A percentile compares a stretch with the other conserved stretches of the same genome.
Conservation (phyloP, 2,888 invertebrate genomes). For the Sclerodermus sp. region DNA sequence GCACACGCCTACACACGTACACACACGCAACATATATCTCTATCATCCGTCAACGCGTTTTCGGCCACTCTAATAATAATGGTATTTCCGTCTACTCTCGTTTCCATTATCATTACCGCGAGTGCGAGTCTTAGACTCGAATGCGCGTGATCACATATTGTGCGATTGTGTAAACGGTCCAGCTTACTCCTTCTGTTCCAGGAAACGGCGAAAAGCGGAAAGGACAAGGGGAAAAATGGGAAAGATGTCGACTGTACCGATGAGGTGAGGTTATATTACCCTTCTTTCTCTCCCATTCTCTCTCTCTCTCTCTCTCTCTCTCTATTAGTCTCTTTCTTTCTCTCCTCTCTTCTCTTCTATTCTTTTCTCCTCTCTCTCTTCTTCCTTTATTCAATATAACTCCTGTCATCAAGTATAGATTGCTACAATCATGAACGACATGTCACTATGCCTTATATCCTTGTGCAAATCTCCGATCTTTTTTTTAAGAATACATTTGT, state of each 20-base stretch:
- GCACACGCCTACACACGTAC: no score
- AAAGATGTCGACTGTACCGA: constrained; percentile 52
- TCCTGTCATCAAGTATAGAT: constrained; percentile 19
- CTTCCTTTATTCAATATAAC: neutral
- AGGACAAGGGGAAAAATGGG: constrained; percentile 56
- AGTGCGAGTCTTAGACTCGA: constrained; percentile 9
- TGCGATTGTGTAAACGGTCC: constrained; percentile 2
- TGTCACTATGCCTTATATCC: constrained; percentile 5
- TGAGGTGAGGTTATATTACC: constrained; percentile 53
- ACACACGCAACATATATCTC: neutral
- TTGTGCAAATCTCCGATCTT: no score
- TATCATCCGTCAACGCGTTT: constrained; percentile 11
- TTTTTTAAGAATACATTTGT: no score
- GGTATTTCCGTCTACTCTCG: constrained; percentile 32
- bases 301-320: constrained; percentile 13
- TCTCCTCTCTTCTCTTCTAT: constrained; percentile 1
- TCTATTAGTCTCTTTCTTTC: no score
- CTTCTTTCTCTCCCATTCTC: neutral
- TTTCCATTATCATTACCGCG: constrained; percentile 4
- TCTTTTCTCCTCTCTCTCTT: constrained; percentile 3
- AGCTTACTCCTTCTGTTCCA: constrained; percentile 39
- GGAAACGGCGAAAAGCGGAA: constrained; percentile 52
- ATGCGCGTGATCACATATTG: constrained; percentile 3
- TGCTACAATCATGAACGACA: constrained; percentile 15
- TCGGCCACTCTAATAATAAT: constrained; percentile 30